phyloP scores from a whole-genome alignment of 2,797 vertebrate species.

The Dendrocincla tyrannina region DNA sequence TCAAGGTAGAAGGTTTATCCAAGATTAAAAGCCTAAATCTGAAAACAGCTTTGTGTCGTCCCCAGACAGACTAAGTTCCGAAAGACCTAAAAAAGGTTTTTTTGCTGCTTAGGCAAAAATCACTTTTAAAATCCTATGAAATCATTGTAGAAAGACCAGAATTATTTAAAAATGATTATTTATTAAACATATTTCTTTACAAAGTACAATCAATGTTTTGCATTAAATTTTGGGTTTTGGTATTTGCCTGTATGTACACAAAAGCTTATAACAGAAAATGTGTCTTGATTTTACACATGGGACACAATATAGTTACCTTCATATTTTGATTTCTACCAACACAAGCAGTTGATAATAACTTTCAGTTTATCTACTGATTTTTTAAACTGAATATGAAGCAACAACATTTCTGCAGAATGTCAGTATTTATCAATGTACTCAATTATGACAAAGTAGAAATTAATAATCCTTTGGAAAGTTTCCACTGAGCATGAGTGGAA shows the following conservation, averaged over 20 bases:
- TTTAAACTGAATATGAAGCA: slow-evolving; percentile 7
- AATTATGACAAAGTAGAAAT: slow-evolving; percentile 41
- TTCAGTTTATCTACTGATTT: slow-evolving; percentile 33
- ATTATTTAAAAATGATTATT: slow-evolving; percentile 82
- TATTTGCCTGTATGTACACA: slow-evolving; percentile 75
- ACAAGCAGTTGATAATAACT: slow-evolving; percentile 38
- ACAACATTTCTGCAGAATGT: slow-evolving; percentile 35
- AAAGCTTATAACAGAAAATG: slow-evolving; percentile 70
- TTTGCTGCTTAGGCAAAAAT: not conserved
- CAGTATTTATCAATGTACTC: slow-evolving; percentile 31
- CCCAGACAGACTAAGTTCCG: not conserved
- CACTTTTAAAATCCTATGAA: slow-evolving; percentile 21
- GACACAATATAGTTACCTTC: slow-evolving; percentile 46
- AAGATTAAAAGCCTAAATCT: slow-evolving; percentile 67
- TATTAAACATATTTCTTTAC: slow-evolving; percentile 82
- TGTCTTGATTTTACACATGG: slow-evolving; percentile 62
- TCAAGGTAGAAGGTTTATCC: slow-evolving; percentile 72
- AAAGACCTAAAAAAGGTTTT: not conserved
- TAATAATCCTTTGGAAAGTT: slow-evolving; percentile 13
- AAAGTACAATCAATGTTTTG: slow-evolving; percentile 81
- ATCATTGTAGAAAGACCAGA: slow-evolving; percentile 43
- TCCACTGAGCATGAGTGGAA: slow-evolving; percentile 56
- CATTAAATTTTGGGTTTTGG: slow-evolving; percentile 46
- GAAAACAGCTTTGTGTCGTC: slow-evolving; percentile 3
- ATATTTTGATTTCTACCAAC: slow-evolving; percentile 44